Base-by-base conservation (phyloP, 2,888 invertebrate species). In the Cerastis rubricosa region DNA sequence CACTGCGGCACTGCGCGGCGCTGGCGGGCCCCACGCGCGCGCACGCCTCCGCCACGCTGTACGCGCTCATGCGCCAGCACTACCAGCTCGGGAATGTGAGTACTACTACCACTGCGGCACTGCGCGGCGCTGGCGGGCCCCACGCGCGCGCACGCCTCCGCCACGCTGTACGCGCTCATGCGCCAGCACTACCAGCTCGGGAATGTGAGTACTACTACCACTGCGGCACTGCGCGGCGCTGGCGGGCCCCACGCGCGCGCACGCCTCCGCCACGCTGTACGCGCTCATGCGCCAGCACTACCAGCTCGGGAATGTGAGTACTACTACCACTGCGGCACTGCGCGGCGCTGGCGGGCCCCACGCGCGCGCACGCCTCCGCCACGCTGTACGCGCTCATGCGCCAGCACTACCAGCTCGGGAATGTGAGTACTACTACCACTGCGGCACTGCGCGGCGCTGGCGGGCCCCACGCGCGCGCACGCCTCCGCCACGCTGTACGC, bases 261-360 rank as follows among this genome's bases (percentile, higher is more conserved):
- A 99, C 95, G 99, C 99, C 7, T 98, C 99, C 73, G 99, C 99
- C 74, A 99, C 99, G 66, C 97, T 99, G 22, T 99, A 99, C 95
- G 97, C 99, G 76, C 97, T 99, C 81, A 99, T 99, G 99, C 97
- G 99, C 25, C 99, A 99, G 91, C 99, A 99, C 95, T 99, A 99
- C 93, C 99, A 99, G 95, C 98, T 99, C 76, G 99, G 99, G 82
- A 99, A 99, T 95, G 99, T 99, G 95, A 97, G 98, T 74, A 71
- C 3, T 12, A 35, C 35, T 35, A 35, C 35, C 35, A 35, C 35
- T n/a, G n/a, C n/a, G n/a, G n/a, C n/a, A n/a, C n/a, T n/a, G n/a
- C n/a, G n/a, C n/a, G n/a, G n/a, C n/a, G n/a, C n/a, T n/a, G n/a
- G n/a, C n/a, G n/a, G n/a, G n/a, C n/a, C 97, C 97, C 67, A 98